phyloP scores from a whole-genome alignment of 1,140 invertebrate genomes.

The Drosophila ironensis region DNA sequence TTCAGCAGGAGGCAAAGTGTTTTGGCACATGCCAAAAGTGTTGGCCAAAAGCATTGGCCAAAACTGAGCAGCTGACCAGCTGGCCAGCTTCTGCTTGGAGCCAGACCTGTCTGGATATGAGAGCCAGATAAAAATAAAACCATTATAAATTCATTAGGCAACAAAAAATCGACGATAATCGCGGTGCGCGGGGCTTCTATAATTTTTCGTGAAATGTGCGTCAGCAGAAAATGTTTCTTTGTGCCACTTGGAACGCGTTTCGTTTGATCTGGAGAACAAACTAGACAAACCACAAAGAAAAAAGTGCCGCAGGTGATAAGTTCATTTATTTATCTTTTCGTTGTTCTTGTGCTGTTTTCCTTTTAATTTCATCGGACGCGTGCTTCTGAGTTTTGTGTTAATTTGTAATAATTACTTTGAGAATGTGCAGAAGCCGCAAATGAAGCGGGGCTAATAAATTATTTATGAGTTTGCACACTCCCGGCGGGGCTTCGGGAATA shows the following conservation, averaged over 20 bases:
- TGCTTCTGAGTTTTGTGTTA: slow-evolving; percentile 58
- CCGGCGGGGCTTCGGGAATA: slow-evolving; percentile 11
- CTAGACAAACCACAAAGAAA: slow-evolving; percentile 34
- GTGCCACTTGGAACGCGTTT: slow-evolving; percentile 19
- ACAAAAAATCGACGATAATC: slow-evolving; percentile 45
- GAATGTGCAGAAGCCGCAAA: slow-evolving; percentile 41
- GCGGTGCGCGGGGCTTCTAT: slow-evolving; percentile 4
- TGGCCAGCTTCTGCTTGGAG: slow-evolving; percentile 27
- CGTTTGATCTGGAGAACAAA: slow-evolving; percentile 44
- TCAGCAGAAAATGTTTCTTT: slow-evolving; percentile 46
- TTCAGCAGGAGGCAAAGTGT: slow-evolving; percentile 61
- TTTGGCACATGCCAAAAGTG: slow-evolving; percentile 64
- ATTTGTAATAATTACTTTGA: slow-evolving; percentile 73
- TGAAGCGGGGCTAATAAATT: slow-evolving; percentile 34
- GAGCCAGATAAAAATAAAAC: slow-evolving; percentile 27
- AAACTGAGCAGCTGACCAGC: too few species aligned
- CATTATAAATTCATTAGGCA: slow-evolving; percentile 66
- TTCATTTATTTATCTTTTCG: slow-evolving; percentile 55
- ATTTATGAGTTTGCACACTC: slow-evolving; percentile 44
- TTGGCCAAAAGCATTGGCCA: not conserved
- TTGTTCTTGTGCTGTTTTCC: slow-evolving; percentile 42
- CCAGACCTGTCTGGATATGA: slow-evolving; percentile 50
- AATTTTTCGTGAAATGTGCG: slow-evolving; percentile 48
- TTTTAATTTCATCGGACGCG: slow-evolving; percentile 51
- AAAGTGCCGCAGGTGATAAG: slow-evolving; percentile 52